Evolutionary conservation across 2,888 invertebrate species (phyloP).

Genomic region (Rhyacophila evoluta): DNA sequence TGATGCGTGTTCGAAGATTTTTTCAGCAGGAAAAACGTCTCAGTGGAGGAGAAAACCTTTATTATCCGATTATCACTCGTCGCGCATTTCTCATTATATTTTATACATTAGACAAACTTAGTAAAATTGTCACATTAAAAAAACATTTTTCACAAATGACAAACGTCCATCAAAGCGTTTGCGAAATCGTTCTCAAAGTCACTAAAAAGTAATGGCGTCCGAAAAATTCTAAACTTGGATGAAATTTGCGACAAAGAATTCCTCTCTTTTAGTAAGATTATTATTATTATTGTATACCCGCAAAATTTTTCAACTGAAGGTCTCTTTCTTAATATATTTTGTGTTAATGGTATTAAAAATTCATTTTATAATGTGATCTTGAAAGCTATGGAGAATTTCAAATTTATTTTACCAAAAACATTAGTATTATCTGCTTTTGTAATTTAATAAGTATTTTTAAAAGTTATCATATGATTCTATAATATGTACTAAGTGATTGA

Average conservation of each 20-base stretch:
- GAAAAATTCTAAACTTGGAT: background rate
- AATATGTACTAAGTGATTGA: too few species aligned
- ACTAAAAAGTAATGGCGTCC: background rate
- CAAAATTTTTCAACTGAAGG: background rate
- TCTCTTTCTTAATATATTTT: background rate
- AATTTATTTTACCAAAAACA: background rate
- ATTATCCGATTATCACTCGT: too few species aligned
- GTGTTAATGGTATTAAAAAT: background rate
- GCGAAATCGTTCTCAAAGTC: background rate
- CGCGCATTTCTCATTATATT: too few species aligned
- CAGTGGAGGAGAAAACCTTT: too few species aligned
- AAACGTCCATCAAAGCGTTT: conserved; percentile 31
- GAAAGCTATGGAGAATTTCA: too few species aligned
- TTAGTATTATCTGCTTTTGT: too few species aligned
- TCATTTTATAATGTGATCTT: background rate
- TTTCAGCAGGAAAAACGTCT: too few species aligned
- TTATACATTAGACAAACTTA: background rate
- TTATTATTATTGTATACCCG: background rate
- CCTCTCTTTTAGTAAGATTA: background rate
- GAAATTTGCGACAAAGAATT: background rate
- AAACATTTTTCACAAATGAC: conserved; percentile 41
- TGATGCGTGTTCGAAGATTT: too few species aligned
- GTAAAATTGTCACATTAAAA: conserved; percentile 34
- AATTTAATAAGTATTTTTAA: too few species aligned
- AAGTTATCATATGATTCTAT: too few species aligned